phyloP scores from a whole-genome alignment of 2,797 vertebrate genomes.

The Oryzias sinensis region DNA sequence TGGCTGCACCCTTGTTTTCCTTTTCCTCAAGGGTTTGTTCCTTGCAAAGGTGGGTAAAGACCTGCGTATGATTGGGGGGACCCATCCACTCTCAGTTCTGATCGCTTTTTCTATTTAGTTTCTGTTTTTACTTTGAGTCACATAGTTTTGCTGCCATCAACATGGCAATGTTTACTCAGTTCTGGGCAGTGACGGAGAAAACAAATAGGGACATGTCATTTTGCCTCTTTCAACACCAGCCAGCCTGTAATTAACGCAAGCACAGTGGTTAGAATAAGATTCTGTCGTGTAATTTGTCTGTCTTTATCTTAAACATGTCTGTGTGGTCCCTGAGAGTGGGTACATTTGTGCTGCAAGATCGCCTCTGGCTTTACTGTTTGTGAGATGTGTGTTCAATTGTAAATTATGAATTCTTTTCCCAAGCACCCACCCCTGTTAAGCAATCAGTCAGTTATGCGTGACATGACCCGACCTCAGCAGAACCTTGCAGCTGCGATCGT shows the following conservation, averaged over 20 bases:
- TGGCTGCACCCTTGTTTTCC: conserved; percentile 56
- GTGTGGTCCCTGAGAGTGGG: conserved; percentile 72
- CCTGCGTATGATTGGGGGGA: conserved; percentile 60
- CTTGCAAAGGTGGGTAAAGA: conserved; percentile 58
- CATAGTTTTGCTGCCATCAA: conserved; percentile 42
- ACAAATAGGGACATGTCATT: conserved; percentile 74
- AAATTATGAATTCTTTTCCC: conserved; percentile 71
- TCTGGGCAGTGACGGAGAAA: conserved; percentile 57
- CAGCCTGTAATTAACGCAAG: conserved; percentile 78
- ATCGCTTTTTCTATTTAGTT: conserved; percentile 30
- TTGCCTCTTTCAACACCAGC: conserved; percentile 72
- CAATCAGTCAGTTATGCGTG: conserved; percentile 72
- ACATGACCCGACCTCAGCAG: conserved; percentile 68
- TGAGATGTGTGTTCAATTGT: conserved; percentile 64
- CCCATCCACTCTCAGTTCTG: conserved; percentile 20
- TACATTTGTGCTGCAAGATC: conserved; percentile 59
- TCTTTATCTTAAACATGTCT: conserved; percentile 81
- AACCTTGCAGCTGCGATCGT: conserved; percentile 57
- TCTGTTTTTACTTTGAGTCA: conserved; percentile 31
- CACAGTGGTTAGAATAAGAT: conserved; percentile 75
- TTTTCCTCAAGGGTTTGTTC: conserved; percentile 56
- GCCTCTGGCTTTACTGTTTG: conserved; percentile 66
- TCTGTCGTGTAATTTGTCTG: conserved; percentile 84
- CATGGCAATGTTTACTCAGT: conserved; percentile 63
- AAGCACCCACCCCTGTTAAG: conserved; percentile 66